These are phyloP conservation scores for Scaptomyza graminum DNA, from an alignment of 1,140 invertebrate genomes.

Conservation along the genomic window DNA sequence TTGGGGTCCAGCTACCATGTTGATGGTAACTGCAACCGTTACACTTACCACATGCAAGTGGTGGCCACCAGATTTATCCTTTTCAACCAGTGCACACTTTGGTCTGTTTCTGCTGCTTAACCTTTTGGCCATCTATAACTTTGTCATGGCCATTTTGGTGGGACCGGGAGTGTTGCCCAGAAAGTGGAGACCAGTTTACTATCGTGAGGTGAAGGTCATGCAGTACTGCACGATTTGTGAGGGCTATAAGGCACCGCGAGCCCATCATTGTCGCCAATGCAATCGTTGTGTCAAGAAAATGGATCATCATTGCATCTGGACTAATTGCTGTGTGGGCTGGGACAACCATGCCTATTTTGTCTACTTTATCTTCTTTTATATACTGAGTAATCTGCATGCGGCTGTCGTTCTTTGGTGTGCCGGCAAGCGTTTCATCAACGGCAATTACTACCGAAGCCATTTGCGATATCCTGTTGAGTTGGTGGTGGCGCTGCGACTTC, in stretches of 20 bases:
- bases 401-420: slow-evolving; percentile 89
- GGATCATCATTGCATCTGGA: slow-evolving; percentile 95
- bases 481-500: slow-evolving; percentile 84
- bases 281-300: slow-evolving; percentile 96
- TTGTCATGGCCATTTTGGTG: slow-evolving; percentile 24
- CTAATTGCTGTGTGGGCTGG: slow-evolving; percentile 91
- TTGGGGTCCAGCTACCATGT: slow-evolving; percentile 44
- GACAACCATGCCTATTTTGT: slow-evolving; percentile 95
- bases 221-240: slow-evolving; percentile 95
- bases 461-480: not conserved
- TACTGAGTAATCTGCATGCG: slow-evolving; percentile 93
- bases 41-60: slow-evolving; percentile 40
- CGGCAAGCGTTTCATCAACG: slow-evolving; percentile 89
- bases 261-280: slow-evolving; percentile 99
- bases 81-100: slow-evolving; percentile 9
- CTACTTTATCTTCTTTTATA: slow-evolving; percentile 94
- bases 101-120: slow-evolving; percentile 28
- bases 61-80: slow-evolving; percentile 22
- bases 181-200: slow-evolving; percentile 25
- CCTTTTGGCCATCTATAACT: slow-evolving; percentile 31
- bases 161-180: slow-evolving; percentile 50
- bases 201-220: slow-evolving; percentile 84
- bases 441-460: slow-evolving; percentile 84
- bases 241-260: slow-evolving; percentile 96
- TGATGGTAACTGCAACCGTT: slow-evolving; percentile 10